Base-by-base conservation (phyloP, 1,140 invertebrate genomes). In the Marisa cornuarietis region DNA sequence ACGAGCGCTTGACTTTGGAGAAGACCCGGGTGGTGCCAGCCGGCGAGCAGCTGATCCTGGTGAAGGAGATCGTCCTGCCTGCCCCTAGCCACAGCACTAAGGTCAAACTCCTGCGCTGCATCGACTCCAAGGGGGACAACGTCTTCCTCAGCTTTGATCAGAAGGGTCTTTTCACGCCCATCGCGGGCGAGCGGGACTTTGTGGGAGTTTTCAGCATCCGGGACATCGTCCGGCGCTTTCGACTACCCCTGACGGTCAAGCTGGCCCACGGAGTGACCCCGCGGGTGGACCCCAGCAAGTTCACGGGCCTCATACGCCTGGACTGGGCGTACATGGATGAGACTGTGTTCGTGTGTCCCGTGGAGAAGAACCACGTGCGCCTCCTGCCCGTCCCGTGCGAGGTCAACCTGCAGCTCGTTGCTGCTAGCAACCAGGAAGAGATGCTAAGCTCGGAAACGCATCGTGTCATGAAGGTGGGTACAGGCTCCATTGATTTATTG, bases 171-270 rank as follows among this genome's bases (percentile, higher is more conserved):
- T 98, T 98, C 91, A 97, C 96, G 84, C 95, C 95, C 2, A 92
- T 98, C 42, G 96, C 96, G 54, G 94, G 95, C 87, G 95, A 96
- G 90, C 96, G 96, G 85, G 97, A 96, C 90, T 97, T 98, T 81
- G 96, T 96, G 87, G 96, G 96, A 11, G 96, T 97, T 20, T 96
- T 97, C 90, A 95, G 84, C 61, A 91, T 92, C 61, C 94, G 95
- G 85, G 96, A 96, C 87, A 92, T 98, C 74, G 91, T 98, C 61
- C 94, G 94, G 82, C 97, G 97, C 88, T 91, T 90, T 80, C 92
- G 97, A 79, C 93, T 98, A 90, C 97, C 97, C 5, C 92, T 98
- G 72, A 97, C 96, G 76, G 96, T 98, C 1, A 91, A 96, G 87
- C 92, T 98, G 82, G 96, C 98, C 1, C 95, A 97, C 86, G 97